A percentile compares a stretch with the other conserved stretches of the same genome.
These are phyloP conservation scores for Anableps anableps DNA, from an alignment of 2,797 vertebrate genomes.

Conservation along the genomic window DNA sequence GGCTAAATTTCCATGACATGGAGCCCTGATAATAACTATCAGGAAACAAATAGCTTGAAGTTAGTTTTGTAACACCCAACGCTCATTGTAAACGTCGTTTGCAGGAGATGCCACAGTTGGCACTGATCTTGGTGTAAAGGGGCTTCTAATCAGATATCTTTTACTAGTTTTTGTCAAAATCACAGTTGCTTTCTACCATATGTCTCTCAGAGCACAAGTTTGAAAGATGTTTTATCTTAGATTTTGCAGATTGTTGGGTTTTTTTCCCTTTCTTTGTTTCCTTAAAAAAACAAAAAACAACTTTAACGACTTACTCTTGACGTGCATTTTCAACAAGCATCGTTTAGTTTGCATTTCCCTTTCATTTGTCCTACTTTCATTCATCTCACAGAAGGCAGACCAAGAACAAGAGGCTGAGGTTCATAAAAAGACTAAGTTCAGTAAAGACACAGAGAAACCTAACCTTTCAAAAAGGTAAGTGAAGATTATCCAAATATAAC, in stretches of 20 bases:
- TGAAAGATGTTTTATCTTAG: background rate
- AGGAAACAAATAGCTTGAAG: background rate
- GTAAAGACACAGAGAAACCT: constrained; percentile 54
- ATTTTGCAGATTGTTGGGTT: background rate
- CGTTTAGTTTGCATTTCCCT: constrained; percentile 10
- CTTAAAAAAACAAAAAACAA: background rate
- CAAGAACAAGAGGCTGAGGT: constrained; percentile 41
- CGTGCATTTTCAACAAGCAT: constrained; percentile 2
- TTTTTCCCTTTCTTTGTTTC: background rate
- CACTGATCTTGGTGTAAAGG: background rate
- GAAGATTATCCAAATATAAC: background rate
- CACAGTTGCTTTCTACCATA: background rate
- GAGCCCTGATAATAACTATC: background rate
- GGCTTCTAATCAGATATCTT: background rate
- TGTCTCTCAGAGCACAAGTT: background rate
- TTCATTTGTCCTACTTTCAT: constrained; percentile 25
- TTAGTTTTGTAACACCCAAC: background rate
- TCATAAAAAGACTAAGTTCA: constrained; percentile 46
- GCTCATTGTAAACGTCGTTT: background rate
- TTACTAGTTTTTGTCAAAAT: background rate
- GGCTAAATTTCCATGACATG: background rate
- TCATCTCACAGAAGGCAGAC: constrained; percentile 56
- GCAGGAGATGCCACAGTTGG: background rate
- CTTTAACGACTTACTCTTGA: background rate
- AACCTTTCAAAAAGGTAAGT: constrained; percentile 73